phyloP scores from a whole-genome alignment of 2,113 vertebrate species.

The Chloropsis hardwickii region DNA sequence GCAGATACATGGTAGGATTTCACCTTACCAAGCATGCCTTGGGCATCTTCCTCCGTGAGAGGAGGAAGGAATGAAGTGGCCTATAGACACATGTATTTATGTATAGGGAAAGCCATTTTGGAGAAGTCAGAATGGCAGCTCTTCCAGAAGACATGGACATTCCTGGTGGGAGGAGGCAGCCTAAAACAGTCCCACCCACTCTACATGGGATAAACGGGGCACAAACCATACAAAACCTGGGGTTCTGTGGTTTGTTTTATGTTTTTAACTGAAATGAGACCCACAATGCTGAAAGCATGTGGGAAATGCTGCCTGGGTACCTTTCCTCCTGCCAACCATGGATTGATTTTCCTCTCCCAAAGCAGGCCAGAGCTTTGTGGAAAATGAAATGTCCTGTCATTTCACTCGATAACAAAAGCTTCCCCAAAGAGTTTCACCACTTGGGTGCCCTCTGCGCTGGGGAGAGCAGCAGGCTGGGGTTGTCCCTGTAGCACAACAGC shows the following conservation, averaged over 20 bases:
- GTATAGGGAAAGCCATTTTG: not conserved
- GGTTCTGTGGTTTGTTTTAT: not conserved
- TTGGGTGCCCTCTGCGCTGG: not conserved
- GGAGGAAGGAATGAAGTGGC: not conserved
- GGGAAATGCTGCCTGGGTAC: not conserved
- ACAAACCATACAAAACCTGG: not conserved
- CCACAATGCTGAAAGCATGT: not conserved
- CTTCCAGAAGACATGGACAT: not conserved
- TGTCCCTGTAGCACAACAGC: not conserved
- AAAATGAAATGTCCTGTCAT: not conserved
- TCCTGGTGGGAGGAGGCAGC: not conserved
- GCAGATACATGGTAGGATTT: not conserved
- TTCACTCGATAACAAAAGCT: not conserved
- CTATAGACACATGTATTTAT: not conserved
- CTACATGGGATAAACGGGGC: accelerated
- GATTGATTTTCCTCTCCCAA: not conserved
- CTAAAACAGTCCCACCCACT: not conserved
- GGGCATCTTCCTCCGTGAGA: not conserved
- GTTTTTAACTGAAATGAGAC: not conserved
- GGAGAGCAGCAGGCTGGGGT: not conserved
- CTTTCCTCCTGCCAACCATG: not conserved
- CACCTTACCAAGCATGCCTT: conserved; percentile 5
- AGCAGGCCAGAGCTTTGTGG: not conserved
- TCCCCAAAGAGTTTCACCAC: not conserved
- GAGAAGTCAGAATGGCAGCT: not conserved